A percentile compares a stretch with the other conserved stretches of the same genome.
These are phyloP conservation scores for Lagria hirta DNA, from an alignment of 2,888 invertebrate genomes.

Conservation along the genomic window DNA sequence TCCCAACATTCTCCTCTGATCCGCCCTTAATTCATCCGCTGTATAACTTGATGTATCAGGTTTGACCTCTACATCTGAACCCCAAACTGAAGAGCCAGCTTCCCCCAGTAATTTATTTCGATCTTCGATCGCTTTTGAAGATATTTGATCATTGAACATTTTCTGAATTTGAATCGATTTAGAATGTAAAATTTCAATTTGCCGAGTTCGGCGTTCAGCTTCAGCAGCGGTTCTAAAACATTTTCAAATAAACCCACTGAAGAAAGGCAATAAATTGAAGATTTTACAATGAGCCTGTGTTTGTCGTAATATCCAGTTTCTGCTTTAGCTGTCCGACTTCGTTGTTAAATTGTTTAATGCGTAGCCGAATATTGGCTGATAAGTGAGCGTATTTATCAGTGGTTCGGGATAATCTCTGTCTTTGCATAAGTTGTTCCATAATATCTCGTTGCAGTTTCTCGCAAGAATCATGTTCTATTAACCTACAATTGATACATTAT, in stretches of 20 bases:
- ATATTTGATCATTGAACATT: conserved; percentile 54
- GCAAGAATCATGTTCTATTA: conserved; percentile 66
- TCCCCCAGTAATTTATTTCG: conserved; percentile 49
- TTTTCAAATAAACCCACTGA: conserved; percentile 3
- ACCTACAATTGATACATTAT: conserved; percentile 52
- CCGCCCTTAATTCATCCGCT: conserved; percentile 57
- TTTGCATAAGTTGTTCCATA: conserved; percentile 61
- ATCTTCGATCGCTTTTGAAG: conserved; percentile 41
- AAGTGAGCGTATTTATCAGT: conserved; percentile 61
- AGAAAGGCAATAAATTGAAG: conserved; percentile 6
- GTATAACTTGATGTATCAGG: conserved; percentile 50
- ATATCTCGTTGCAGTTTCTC: conserved; percentile 65
- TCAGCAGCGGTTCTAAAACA: conserved; percentile 65
- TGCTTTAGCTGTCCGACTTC: conserved; percentile 62
- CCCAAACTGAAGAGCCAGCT: conserved; percentile 50
- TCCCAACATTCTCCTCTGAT: conserved; percentile 62
- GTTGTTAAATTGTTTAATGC: conserved; percentile 63
- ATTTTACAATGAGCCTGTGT: conserved; percentile 53
- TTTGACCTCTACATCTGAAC: conserved; percentile 38
- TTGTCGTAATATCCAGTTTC: conserved; percentile 58
- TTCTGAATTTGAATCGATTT: conserved; percentile 61
- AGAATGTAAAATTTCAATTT: conserved; percentile 63
- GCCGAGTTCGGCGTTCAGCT: conserved; percentile 62
- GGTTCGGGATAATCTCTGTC: conserved; percentile 58
- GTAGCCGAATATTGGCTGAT: conserved; percentile 61